Conservation (phyloP, 1,140 invertebrate genomes). For the Trichogramma pretiosum region DNA sequence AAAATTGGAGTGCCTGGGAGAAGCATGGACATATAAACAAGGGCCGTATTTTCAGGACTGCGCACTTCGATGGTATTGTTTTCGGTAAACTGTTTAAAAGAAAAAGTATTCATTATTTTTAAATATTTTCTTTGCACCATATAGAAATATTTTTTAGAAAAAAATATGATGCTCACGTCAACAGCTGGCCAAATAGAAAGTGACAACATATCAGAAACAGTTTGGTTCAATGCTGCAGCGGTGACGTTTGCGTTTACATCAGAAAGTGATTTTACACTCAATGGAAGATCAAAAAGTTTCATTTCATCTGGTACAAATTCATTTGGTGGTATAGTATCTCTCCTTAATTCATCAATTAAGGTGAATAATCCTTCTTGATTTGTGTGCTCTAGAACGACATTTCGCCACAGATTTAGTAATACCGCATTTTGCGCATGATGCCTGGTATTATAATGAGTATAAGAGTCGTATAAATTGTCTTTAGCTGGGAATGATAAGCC, state of each 20-base stretch:
- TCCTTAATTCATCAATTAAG: constrained; percentile 34
- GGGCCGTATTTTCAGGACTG: constrained; percentile 40
- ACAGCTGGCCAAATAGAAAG: constrained; percentile 34
- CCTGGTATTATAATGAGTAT: constrained; percentile 50
- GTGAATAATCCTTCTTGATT: constrained; percentile 40
- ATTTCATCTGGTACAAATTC: too few species aligned
- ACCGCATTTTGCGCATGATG: constrained; percentile 48
- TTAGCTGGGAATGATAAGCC: constrained; percentile 21
- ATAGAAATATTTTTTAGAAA: constrained; percentile 5
- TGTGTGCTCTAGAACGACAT: constrained; percentile 47
- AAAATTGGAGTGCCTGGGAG: constrained; percentile 65
- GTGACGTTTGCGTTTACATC: too few species aligned
- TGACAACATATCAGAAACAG: too few species aligned
- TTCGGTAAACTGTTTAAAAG: constrained; percentile 36
- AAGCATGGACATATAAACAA: constrained; percentile 55
- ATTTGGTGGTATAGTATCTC: too few species aligned
- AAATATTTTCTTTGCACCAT: neutral
- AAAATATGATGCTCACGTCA: constrained; percentile 28
- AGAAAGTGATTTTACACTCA: too few species aligned
- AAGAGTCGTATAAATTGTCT: constrained; percentile 49
- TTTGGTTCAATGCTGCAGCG: too few species aligned
- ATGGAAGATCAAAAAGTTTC: too few species aligned
- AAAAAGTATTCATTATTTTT: constrained; percentile 28
- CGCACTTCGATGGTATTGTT: constrained; percentile 24
- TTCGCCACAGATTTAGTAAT: constrained; percentile 53